Evolutionary conservation across 2,797 vertebrate genomes (phyloP), one percentile per base, ranked within the genome.

Genomic region (Danio kyathit): DNA sequence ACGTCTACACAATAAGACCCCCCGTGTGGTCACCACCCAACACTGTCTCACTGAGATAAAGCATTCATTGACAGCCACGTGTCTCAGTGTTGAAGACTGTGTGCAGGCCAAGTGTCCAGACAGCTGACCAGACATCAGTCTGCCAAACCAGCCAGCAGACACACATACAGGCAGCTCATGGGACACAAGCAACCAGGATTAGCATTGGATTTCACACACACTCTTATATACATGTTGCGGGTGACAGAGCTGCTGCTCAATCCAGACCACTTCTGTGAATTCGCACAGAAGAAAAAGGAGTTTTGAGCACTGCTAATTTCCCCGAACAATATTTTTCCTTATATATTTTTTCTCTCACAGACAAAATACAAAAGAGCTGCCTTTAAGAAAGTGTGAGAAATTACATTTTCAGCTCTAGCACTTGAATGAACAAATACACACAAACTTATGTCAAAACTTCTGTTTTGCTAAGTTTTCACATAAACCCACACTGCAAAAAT

Each of bases 41-140:
- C 61, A 63, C 78, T 69, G 78, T 73, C 72, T 85, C 83, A 74
- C 82, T 85, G 80, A 88, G 77, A 89, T 89, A 85, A 88, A 89
- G 82, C 73, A 81, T 80, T 72, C 77, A 83, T 82, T 82, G 63
- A 64, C 75, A 83, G 87, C 85, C 85, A 87, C 85, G 86, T 88
- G 88, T 85, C 88, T 70, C 76, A 80, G 76, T 88, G 84, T 85
- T 84, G 84, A 73, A 85, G 69, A 54, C 84, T 82, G 80, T 80
- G 77, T 66, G 61, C 77, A 59, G 77, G 77, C 71, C 79, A 83
- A 83, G 82, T 77, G 81, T 82, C 86, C 80, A 85, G 86, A 85
- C 89, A 89, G 88, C 87, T 88, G 88, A 88, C 84, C 86, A 88
- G 83, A 86, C 78, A 66, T 83, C 19, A 64, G 80, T 71, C 69